These are phyloP conservation scores for Hanleya hanleyi DNA, from an alignment of 2,888 invertebrate genomes.

Conservation along the genomic window DNA sequence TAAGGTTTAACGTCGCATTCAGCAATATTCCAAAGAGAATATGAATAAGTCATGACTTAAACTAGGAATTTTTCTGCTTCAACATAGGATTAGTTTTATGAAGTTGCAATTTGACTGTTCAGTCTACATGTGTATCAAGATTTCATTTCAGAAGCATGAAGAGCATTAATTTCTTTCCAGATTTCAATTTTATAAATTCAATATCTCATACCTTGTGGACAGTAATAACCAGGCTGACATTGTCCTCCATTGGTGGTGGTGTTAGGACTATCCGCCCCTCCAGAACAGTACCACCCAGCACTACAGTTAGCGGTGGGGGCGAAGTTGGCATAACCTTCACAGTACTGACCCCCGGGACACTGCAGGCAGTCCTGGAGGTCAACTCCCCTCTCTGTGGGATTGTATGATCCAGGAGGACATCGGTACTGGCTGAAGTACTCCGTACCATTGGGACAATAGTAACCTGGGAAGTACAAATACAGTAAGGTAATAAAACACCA, in stretches of 20 bases:
- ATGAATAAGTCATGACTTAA: too few species aligned
- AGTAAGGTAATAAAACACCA: too few species aligned
- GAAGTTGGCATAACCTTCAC: constrained; percentile 62
- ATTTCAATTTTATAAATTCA: background rate
- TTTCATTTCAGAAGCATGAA: background rate
- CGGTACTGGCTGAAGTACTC: constrained; percentile 54
- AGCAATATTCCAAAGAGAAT: too few species aligned
- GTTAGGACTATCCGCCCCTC: constrained; percentile 57
- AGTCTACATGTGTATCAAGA: too few species aligned
- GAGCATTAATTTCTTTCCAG: background rate
- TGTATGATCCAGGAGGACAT: constrained; percentile 67
- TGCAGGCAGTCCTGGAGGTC: constrained; percentile 50
- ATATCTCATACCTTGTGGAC: constrained; percentile 56
- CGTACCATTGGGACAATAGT: constrained; percentile 68
- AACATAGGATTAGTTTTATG: too few species aligned
- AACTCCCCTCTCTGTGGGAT: constrained; percentile 47
- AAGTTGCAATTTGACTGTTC: too few species aligned
- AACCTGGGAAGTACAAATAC: constrained; percentile 59
- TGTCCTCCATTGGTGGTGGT: constrained; percentile 60
- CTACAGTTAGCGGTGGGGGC: constrained; percentile 62
- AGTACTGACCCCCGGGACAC: constrained; percentile 68
- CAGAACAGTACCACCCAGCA: constrained; percentile 65
- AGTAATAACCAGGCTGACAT: constrained; percentile 64
- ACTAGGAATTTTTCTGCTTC: too few species aligned
- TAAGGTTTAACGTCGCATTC: too few species aligned